Evolutionary conservation across 2,113 vertebrate genomes (phyloP), one percentile per base, ranked within the genome.

Genomic region (Colistium nudipinnis): DNA sequence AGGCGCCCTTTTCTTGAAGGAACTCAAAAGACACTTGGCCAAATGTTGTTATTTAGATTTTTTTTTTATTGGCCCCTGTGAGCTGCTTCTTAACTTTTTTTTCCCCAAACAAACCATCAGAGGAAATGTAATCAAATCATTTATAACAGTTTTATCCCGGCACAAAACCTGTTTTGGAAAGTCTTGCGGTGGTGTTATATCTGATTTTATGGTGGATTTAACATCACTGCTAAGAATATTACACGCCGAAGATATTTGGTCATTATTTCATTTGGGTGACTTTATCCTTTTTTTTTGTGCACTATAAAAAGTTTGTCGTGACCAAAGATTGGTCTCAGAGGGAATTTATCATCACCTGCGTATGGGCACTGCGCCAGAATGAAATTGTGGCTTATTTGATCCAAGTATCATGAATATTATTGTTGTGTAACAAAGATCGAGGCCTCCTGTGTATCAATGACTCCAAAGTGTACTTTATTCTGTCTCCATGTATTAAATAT

Each of bases 201-300:
- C n/a, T n/a, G n/a, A 64, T 57, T 4, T 8, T 16, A 33, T 36
- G 9, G 4, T 33, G 31, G 31, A 33, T 33, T 33, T 33, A 33
- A 33, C 4, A 33, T 33, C 4, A 9, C 4, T 33, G 31, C 31
- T 33, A 9, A 9, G 31, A 33, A 33, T 33, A 9, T 33, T 6
- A 33, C n/a, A n/a, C n/a, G 41, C 60, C 17, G 16, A 27, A 19
- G 24, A 57, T 57, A 66, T 62, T 66, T 13, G 12, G 1, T 22
- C 24, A 7, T 74, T 60, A 49, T 66, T 67, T 70, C 19, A 41
- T 52, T 61, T 12, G 7, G 13, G 11, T 36, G 20, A 24, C 44
- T 54, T 48, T 39, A 33, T 69, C n/a, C n/a, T n/a, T 2, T 54
- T 39, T 7, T 49, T 66, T 33, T 4, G 7, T 54, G n/a, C 31